Conservation (phyloP, 2,113 vertebrate species). For the Ceyx melanurus region DNA sequence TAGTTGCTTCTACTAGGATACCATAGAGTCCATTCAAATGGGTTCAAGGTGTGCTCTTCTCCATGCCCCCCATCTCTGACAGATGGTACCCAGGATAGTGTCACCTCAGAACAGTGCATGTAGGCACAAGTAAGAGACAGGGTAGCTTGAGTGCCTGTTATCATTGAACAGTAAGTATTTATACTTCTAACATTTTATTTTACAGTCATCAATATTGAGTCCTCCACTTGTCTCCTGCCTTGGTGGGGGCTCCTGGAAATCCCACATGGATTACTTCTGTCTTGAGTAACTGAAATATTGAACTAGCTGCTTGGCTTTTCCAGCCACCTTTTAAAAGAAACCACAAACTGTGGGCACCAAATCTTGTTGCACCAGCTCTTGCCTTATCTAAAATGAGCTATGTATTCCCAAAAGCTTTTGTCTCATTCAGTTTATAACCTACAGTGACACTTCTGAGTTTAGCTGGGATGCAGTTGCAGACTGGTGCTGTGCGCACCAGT, state of each 20-base stretch:
- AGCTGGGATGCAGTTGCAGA: not conserved
- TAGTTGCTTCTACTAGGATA: not conserved
- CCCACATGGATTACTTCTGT: not conserved
- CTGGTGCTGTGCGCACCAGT: not conserved
- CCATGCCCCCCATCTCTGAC: too few species aligned
- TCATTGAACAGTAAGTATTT: not conserved
- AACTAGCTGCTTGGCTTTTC: not conserved
- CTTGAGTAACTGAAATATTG: not conserved
- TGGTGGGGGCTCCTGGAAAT: not conserved
- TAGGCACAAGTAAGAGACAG: not conserved
- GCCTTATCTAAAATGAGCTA: not conserved
- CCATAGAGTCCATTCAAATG: not conserved
- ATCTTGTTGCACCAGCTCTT: not conserved
- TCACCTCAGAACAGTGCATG: fast-evolving
- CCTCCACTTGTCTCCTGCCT: not conserved
- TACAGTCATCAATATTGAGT: not conserved
- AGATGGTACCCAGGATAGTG: fast-evolving
- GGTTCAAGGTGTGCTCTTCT: not conserved
- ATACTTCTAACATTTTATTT: not conserved
- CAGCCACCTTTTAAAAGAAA: not conserved
- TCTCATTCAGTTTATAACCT: not conserved
- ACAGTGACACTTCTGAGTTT: not conserved
- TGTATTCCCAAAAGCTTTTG: not conserved
- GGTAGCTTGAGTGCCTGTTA: not conserved
- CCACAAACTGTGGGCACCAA: not conserved